phyloP scores from a whole-genome alignment of 2,113 vertebrate genomes.

The Ginglymostoma cirratum region DNA sequence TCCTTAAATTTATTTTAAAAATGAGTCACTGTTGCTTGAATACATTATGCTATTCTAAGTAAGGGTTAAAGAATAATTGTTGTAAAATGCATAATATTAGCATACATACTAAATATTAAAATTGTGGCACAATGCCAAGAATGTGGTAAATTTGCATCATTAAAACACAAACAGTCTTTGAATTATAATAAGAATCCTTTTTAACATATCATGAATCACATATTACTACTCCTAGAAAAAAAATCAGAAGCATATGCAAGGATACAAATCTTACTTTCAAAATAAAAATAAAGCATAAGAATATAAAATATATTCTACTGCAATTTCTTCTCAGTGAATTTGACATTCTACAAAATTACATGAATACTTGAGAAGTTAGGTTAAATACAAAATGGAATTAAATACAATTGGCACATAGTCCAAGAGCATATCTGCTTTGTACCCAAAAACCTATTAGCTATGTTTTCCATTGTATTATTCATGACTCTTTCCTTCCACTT shows the following conservation, averaged over 20 bases:
- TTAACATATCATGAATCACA: conserved; percentile 35
- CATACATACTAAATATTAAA: conserved; percentile 33
- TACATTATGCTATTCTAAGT: not conserved
- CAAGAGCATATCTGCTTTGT: conserved; percentile 21
- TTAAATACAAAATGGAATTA: conserved; percentile 27
- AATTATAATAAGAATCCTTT: conserved; percentile 34
- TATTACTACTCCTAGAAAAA: not conserved
- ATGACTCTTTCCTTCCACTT: conserved; percentile 23
- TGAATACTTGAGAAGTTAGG: not conserved
- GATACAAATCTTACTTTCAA: not conserved
- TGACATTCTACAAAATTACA: not conserved
- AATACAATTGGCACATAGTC: conserved; percentile 29
- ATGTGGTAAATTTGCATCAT: conserved; percentile 29
- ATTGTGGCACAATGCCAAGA: conserved; percentile 18
- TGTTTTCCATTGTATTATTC: conserved; percentile 34
- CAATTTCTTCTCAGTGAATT: not conserved
- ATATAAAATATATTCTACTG: conserved; percentile 17
- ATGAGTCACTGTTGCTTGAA: not conserved
- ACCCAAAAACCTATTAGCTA: conserved; percentile 34
- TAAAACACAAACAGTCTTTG: conserved; percentile 6
- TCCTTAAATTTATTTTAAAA: not conserved
- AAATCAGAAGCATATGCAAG: conserved; percentile 14
- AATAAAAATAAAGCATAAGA: conserved; percentile 12
- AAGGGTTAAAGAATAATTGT: conserved; percentile 35
- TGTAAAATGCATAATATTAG: conserved; percentile 25